These are phyloP conservation scores for Trichopoda pennipes DNA, from an alignment of 2,888 invertebrate genomes.

Conservation along the genomic window DNA sequence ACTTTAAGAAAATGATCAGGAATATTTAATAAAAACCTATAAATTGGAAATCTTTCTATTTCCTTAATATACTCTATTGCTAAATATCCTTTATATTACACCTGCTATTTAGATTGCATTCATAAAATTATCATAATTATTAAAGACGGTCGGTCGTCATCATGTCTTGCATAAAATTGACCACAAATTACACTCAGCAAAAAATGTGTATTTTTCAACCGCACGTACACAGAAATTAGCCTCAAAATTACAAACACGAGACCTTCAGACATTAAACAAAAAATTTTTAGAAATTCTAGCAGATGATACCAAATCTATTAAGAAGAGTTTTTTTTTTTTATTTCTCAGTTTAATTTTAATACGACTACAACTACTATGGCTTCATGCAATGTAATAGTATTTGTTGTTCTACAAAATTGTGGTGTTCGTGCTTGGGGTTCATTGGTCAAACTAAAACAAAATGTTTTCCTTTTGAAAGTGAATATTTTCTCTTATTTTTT, in stretches of 20 bases:
- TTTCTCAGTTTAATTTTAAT: slow-evolving; percentile 7
- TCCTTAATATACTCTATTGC: too few relatives aligned
- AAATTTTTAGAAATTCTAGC: not conserved
- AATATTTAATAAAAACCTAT: too few relatives aligned
- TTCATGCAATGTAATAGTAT: not conserved
- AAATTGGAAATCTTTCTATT: too few relatives aligned
- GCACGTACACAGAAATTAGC: slow-evolving; percentile 45
- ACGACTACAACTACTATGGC: not conserved
- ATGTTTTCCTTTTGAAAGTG: not conserved
- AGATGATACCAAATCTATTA: slow-evolving; percentile 1
- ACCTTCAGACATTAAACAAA: not conserved
- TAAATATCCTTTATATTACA: not conserved
- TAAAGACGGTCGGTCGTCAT: slow-evolving; percentile 1
- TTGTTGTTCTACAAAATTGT: not conserved
- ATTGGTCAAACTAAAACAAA: slow-evolving; percentile 3
- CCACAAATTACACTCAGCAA: slow-evolving; percentile 31
- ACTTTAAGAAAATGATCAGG: too few relatives aligned
- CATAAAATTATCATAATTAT: slow-evolving; percentile 24
- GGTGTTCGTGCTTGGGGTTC: slow-evolving; percentile 23
- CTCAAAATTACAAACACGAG: slow-evolving; percentile 51
- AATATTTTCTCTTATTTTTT: not conserved
- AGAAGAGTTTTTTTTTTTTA: not conserved
- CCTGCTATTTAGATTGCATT: not conserved
- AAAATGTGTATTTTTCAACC: not conserved
- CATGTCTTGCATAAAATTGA: slow-evolving; percentile 35